phyloP scores from a whole-genome alignment of 1,140 invertebrate genomes.

The Spodoptera litura region DNA sequence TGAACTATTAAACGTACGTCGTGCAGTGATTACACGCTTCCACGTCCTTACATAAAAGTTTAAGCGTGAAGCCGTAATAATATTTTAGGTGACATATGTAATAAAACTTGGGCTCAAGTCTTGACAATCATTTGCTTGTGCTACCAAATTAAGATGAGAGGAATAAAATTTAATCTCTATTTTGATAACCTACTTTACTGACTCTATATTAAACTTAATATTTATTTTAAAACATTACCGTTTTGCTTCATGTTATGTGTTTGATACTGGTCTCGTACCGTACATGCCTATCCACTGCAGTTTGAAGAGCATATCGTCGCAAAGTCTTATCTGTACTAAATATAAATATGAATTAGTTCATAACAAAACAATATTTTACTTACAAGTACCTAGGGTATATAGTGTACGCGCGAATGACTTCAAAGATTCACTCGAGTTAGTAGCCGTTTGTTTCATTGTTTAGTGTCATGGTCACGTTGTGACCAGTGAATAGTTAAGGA shows the following conservation, averaged over 20 bases:
- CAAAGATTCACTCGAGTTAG: constrained; percentile 30
- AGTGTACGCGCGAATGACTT: constrained; percentile 6
- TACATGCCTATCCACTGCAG: too few species aligned
- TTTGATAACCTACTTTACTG: constrained; percentile 3
- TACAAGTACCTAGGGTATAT: too few species aligned
- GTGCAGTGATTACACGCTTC: constrained; percentile 15
- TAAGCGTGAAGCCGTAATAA: constrained; percentile 29
- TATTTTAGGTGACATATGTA: constrained; percentile 19
- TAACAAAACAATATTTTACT: not conserved
- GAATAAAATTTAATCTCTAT: constrained; percentile 10
- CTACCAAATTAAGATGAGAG: not conserved
- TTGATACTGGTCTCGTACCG: too few species aligned
- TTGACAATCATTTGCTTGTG: constrained; percentile 29
- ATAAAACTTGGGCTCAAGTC: constrained; percentile 14
- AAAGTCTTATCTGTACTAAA: too few species aligned
- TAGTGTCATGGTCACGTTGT: constrained; percentile 45
- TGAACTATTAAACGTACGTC: constrained; percentile 14
- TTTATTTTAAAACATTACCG: not conserved
- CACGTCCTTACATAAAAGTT: constrained; percentile 27
- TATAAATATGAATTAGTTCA: not conserved
- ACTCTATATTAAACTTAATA: not conserved
- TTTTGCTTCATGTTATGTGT: not conserved
- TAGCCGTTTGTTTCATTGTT: constrained; percentile 35
- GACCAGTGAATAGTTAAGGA: constrained; percentile 41
- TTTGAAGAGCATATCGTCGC: too few species aligned